A percentile compares a stretch with the other conserved stretches of the same genome.
Evolutionary conservation across 2,888 invertebrate species (phyloP).

Genomic region (Hirtodrosophila alboralis): DNA sequence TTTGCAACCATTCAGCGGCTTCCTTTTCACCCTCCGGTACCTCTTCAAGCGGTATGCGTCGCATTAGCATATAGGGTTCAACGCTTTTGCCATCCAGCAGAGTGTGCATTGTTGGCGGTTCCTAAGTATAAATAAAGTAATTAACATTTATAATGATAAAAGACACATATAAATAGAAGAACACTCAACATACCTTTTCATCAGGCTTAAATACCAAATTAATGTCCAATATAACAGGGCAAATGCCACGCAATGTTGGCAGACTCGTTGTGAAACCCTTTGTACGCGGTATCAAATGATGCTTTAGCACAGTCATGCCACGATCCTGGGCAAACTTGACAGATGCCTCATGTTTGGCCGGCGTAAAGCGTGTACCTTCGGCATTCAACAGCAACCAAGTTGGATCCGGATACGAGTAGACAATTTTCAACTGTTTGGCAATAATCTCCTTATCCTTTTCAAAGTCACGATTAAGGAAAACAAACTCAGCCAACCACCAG

Average conservation of each 20-base stretch:
- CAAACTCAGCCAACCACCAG: slow-evolving; percentile 97
- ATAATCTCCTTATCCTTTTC: slow-evolving; percentile 95
- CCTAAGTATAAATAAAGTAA: slow-evolving; percentile 74
- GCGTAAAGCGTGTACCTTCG: slow-evolving; percentile 96
- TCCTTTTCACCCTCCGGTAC: slow-evolving; percentile 90
- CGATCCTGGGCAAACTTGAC: slow-evolving; percentile 94
- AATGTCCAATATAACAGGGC: slow-evolving; percentile 93
- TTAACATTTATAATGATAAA: background rate
- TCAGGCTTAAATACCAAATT: slow-evolving; percentile 89
- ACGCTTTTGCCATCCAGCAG: slow-evolving; percentile 90
- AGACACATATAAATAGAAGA: background rate
- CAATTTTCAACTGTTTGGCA: slow-evolving; percentile 90
- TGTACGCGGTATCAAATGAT: slow-evolving; percentile 97
- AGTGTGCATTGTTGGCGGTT: slow-evolving; percentile 91
- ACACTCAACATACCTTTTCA: slow-evolving; percentile 85
- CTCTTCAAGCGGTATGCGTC: slow-evolving; percentile 91
- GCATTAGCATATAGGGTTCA: slow-evolving; percentile 90
- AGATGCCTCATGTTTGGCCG: slow-evolving; percentile 93
- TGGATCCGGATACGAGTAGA: slow-evolving; percentile 95
- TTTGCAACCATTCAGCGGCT: slow-evolving; percentile 92
- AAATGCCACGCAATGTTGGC: slow-evolving; percentile 91
- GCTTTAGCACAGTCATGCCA: slow-evolving; percentile 92
- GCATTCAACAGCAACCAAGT: slow-evolving; percentile 95
- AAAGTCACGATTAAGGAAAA: slow-evolving; percentile 96
- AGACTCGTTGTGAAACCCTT: slow-evolving; percentile 96